Percentiles rank a stretch among this genome's conserved stretches.
These are phyloP conservation scores for Prionailurus viverrinus DNA, from an alignment of 2,113 vertebrate genomes.

Conservation along the genomic window DNA sequence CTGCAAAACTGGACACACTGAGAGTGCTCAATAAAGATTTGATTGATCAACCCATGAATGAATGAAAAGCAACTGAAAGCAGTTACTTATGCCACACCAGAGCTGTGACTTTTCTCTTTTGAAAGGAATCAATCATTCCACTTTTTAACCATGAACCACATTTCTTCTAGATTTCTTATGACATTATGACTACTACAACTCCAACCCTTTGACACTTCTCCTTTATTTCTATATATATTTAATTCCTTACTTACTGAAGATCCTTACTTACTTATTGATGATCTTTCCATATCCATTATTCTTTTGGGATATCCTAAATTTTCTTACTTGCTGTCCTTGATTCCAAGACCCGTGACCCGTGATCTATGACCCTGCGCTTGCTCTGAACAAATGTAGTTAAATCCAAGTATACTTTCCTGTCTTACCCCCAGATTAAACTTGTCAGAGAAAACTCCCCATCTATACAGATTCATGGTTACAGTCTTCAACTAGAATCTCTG, in stretches of 20 bases:
- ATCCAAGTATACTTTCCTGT: background rate
- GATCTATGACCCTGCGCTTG: background rate
- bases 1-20: background rate
- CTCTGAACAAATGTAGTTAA: background rate
- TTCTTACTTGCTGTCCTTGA: background rate
- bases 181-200: background rate
- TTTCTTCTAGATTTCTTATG: background rate
- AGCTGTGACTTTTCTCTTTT: background rate
- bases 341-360: background rate
- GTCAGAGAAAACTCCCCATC: background rate
- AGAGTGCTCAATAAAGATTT: background rate
- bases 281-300: background rate
- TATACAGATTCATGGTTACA: background rate
- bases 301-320: background rate
- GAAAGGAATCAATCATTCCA: background rate
- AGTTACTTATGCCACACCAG: background rate
- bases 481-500: fast-evolving
- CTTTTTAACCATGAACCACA: background rate
- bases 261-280: background rate
- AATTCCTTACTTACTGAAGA: no score
- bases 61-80: background rate
- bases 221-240: background rate
- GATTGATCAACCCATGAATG: background rate
- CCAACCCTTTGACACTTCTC: background rate
- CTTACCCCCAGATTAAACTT: background rate